These are phyloP conservation scores for Colaptes auratus DNA, from an alignment of 2,113 vertebrate species.

Conservation along the genomic window DNA sequence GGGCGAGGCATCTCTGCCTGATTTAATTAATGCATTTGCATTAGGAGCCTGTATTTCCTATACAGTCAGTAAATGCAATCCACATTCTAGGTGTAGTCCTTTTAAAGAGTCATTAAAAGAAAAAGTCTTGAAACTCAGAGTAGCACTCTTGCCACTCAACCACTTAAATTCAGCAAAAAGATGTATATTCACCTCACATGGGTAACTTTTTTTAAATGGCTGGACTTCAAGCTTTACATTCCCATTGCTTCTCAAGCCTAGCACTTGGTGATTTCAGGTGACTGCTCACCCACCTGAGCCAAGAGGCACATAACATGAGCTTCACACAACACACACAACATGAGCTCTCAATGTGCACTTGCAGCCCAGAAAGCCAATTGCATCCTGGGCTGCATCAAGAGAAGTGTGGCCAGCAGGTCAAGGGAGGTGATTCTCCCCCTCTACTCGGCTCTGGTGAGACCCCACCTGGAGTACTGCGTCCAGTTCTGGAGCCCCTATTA, in stretches of 20 bases:
- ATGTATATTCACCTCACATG: background rate
- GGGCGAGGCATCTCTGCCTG: background rate
- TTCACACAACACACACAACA: no score
- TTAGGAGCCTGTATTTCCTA: background rate
- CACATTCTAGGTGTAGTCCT: background rate
- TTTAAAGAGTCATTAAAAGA: background rate
- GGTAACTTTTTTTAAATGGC: background rate
- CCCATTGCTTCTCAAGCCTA: background rate
- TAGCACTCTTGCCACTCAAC: background rate
- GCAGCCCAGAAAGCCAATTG: no score
- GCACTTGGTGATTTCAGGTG: constrained; percentile 15
- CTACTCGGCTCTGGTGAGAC: no score
- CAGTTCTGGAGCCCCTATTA: no score
- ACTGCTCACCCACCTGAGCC: background rate
- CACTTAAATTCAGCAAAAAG: background rate
- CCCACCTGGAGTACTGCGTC: no score
- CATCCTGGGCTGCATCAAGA: no score
- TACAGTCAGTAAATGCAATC: background rate
- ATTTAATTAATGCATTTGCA: background rate
- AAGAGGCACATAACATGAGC: background rate
- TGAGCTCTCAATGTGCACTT: no score
- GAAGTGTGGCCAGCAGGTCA: no score
- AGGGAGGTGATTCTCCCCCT: no score
- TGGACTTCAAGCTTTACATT: background rate
- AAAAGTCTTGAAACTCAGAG: background rate